phyloP scores from a whole-genome alignment of 2,888 invertebrate genomes.

The Pecten maximus region DNA sequence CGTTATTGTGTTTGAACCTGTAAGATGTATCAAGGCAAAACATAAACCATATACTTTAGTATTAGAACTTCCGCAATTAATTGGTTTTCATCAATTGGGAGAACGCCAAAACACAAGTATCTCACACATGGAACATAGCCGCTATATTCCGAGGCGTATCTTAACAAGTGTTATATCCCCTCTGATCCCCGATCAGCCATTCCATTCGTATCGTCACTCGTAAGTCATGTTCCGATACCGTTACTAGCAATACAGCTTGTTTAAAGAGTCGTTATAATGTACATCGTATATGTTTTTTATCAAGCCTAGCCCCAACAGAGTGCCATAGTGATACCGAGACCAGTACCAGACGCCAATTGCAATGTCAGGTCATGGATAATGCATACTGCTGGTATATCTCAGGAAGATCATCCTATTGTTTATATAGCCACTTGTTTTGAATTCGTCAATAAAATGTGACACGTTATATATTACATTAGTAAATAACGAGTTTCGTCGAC shows the following conservation, averaged over 20 bases:
- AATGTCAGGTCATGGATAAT: neutral
- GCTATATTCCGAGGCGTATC: too few species aligned
- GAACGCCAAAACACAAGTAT: too few species aligned
- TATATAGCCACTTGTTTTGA: neutral
- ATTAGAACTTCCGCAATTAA: too few species aligned
- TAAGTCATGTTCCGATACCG: neutral
- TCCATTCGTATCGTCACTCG: neutral
- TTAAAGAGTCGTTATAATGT: neutral
- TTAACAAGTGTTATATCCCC: neutral
- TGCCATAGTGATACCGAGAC: neutral
- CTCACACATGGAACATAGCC: too few species aligned
- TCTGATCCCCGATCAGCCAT: neutral
- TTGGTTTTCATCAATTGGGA: too few species aligned
- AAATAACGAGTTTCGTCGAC: neutral
- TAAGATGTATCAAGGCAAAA: too few species aligned
- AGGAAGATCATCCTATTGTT: neutral
- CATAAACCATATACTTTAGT: too few species aligned
- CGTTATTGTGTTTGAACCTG: too few species aligned
- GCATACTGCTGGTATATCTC: neutral
- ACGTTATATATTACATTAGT: neutral
- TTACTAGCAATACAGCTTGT: neutral
- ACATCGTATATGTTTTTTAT: neutral
- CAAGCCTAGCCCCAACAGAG: neutral
- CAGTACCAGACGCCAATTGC: neutral
- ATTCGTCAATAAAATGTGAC: neutral